These are phyloP conservation scores for Drosophila gunungcola DNA, from an alignment of 1,140 invertebrate species.

Conservation along the genomic window DNA sequence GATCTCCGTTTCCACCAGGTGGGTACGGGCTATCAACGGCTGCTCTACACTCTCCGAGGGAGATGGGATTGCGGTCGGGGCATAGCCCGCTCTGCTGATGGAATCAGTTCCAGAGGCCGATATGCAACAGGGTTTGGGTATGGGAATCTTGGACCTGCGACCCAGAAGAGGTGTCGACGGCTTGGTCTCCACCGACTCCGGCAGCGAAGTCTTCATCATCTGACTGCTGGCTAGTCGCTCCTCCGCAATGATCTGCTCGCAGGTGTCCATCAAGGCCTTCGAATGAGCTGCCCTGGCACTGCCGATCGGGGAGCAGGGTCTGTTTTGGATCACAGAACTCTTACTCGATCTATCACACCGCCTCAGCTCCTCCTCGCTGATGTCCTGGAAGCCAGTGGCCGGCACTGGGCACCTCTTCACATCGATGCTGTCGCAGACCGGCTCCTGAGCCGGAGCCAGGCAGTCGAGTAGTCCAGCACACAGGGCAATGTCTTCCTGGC, in stretches of 20 bases:
- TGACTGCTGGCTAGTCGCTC: slow-evolving; percentile 72
- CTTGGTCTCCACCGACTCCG: slow-evolving; percentile 24
- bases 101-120: slow-evolving; percentile 69
- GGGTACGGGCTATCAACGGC: slow-evolving; percentile 66
- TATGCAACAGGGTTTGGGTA: slow-evolving; percentile 74
- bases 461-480: slow-evolving; percentile 62
- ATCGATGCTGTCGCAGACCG: slow-evolving; percentile 66
- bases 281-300: slow-evolving; percentile 72
- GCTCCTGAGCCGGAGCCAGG: slow-evolving; percentile 69
- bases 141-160: slow-evolving; percentile 78
- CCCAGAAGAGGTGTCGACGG: slow-evolving; percentile 49
- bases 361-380: slow-evolving; percentile 60
- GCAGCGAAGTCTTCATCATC: slow-evolving; percentile 64
- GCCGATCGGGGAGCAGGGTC: slow-evolving; percentile 65
- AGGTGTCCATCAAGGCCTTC: slow-evolving; percentile 75
- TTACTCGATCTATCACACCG: slow-evolving; percentile 53
- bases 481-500: slow-evolving; percentile 58
- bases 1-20: slow-evolving; percentile 77
- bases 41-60: slow-evolving; percentile 31
- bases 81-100: slow-evolving; percentile 63
- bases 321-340: slow-evolving; percentile 10
- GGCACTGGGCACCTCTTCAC: slow-evolving; percentile 59
- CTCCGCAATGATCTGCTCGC: slow-evolving; percentile 80
- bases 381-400: slow-evolving; percentile 67
- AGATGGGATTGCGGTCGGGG: slow-evolving; percentile 12